Conservation (phyloP, 37 sponge, comb jelly and placozoan genomes). For the Aplysina aerophoba region DNA sequence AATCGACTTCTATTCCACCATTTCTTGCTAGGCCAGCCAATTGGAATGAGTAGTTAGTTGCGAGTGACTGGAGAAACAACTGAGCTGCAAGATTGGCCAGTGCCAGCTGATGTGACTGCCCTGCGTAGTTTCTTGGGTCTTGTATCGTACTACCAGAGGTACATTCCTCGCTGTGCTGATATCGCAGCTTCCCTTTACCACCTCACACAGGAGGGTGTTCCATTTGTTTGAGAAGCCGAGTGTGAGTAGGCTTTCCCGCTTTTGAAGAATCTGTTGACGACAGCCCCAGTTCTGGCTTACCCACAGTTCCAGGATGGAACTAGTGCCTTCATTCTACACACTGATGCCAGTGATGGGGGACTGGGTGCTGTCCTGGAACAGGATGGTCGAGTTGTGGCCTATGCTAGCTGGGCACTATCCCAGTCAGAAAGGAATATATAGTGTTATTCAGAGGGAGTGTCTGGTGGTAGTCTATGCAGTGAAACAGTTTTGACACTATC, state of each 20-base stretch:
- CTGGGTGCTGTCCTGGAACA: slow-evolving; percentile 14
- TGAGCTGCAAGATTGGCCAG: too few species aligned
- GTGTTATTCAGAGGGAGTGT: background rate
- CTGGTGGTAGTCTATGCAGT: background rate
- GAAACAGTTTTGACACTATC: background rate
- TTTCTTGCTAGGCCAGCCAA: background rate
- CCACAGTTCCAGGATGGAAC: too few species aligned
- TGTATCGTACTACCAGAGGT: too few species aligned
- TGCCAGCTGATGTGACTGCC: too few species aligned
- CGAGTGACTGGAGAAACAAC: background rate
- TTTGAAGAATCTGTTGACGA: background rate
- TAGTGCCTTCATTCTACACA: background rate
- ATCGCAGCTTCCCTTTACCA: background rate
- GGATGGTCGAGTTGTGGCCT: background rate
- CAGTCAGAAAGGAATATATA: background rate
- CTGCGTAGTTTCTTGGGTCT: too few species aligned
- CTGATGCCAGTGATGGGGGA: slow-evolving; percentile 8
- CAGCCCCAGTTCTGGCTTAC: slow-evolving; percentile 11
- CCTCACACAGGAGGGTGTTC: background rate
- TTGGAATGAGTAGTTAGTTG: background rate
- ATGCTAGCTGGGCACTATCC: background rate
- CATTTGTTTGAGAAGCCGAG: background rate
- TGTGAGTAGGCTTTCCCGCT: background rate
- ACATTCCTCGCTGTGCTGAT: too few species aligned
- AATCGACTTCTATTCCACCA: slow-evolving; percentile 16